Conservation (phyloP, 1,140 invertebrate genomes). For the Orchesella cincta region DNA sequence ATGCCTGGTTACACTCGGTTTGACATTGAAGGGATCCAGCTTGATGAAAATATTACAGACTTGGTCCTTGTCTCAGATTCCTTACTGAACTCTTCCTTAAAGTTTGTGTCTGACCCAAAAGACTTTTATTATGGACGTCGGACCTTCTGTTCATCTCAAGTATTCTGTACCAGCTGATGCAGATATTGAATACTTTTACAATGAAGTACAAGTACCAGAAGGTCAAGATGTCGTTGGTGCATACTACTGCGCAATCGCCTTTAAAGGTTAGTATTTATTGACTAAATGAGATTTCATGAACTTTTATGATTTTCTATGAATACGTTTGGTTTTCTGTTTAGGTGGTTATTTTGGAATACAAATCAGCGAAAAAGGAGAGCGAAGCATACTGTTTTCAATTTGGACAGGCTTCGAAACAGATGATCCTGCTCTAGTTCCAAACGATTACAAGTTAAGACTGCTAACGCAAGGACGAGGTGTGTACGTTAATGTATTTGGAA, state of each 20-base stretch:
- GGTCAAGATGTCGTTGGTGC: conserved; percentile 39
- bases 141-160: conserved; percentile 45
- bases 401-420: conserved; percentile 45
- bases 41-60: no score
- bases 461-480: conserved; percentile 34
- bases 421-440: conserved; percentile 41
- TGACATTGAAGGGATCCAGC: no score
- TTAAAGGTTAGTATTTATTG: no score
- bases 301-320: no score
- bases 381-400: conserved; percentile 48
- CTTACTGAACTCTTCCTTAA: no score
- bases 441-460: conserved; percentile 42
- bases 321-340: neutral
- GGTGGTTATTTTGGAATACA: conserved; percentile 49
- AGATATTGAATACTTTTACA: conserved; percentile 46
- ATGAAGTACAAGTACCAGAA: conserved; percentile 43
- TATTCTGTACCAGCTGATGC: neutral
- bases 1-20: no score
- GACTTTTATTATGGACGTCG: conserved; percentile 47
- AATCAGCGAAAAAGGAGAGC: conserved; percentile 37
- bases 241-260: conserved; percentile 43
- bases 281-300: neutral
- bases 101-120: conserved; percentile 17
- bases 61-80: no score
- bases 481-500: conserved; percentile 34